Evolutionary conservation across 1,140 invertebrate genomes (phyloP).

Genomic region (Drosophila parvula): DNA sequence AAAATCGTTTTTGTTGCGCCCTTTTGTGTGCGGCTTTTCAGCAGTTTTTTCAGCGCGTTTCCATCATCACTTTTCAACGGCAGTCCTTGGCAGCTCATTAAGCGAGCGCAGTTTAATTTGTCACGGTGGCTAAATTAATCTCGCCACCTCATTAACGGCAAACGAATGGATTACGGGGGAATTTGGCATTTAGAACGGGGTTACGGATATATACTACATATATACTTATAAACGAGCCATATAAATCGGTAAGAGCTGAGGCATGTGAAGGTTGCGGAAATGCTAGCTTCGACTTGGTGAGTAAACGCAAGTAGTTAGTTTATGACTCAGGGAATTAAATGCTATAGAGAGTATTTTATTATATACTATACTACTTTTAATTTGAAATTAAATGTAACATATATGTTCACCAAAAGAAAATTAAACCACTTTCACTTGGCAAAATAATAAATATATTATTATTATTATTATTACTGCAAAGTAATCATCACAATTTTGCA

Average conservation of each 20-base stretch:
- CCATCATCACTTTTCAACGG: conserved; percentile 19
- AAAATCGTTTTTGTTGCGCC: conserved; percentile 74
- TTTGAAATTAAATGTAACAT: neutral
- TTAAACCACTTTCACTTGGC: neutral
- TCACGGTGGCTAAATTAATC: conserved; percentile 68
- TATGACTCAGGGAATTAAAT: neutral
- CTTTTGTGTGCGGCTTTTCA: conserved; percentile 69
- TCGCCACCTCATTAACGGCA: conserved; percentile 56
- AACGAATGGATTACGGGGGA: conserved; percentile 24
- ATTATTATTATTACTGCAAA: too few relatives aligned
- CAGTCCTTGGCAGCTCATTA: conserved; percentile 67
- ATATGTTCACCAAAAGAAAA: neutral
- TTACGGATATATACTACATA: neutral
- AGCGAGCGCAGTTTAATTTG: conserved; percentile 74
- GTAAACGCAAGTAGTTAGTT: neutral
- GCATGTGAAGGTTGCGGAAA: neutral
- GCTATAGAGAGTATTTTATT: too few relatives aligned
- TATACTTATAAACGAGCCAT: neutral
- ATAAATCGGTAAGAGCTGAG: neutral
- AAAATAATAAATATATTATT: neutral
- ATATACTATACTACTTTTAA: neutral
- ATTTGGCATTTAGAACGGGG: conserved; percentile 5
- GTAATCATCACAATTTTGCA: neutral
- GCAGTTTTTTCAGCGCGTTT: conserved; percentile 38
- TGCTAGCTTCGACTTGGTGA: neutral